Evolutionary conservation across 1,140 invertebrate species (phyloP).

Genomic region (Drosophila sulfurigaster): DNA sequence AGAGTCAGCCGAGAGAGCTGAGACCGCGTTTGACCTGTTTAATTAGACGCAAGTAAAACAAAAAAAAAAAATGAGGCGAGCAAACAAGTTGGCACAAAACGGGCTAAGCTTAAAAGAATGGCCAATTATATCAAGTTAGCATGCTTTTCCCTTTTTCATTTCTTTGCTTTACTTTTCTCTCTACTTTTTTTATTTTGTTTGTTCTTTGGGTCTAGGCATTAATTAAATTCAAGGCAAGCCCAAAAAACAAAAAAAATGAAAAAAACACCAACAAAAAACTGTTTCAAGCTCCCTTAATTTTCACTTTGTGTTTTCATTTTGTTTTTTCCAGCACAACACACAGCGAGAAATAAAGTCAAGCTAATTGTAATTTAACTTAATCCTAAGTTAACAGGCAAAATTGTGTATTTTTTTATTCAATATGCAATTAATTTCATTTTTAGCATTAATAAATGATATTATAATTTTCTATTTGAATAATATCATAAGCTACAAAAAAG

Average conservation of each 20-base stretch:
- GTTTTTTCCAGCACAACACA: no score
- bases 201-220: slow-evolving; percentile 37
- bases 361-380: no score
- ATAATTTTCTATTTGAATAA: no score
- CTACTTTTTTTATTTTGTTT: neutral
- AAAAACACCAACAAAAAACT: neutral
- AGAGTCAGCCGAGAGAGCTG: slow-evolving; percentile 28
- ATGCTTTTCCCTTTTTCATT: slow-evolving; percentile 25
- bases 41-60: slow-evolving; percentile 58
- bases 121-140: slow-evolving; percentile 73
- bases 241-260: neutral
- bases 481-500: no score
- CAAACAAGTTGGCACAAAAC: slow-evolving; percentile 40
- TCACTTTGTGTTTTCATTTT: slow-evolving; percentile 20
- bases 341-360: no score
- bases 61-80: slow-evolving; percentile 28
- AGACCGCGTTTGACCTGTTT: slow-evolving; percentile 69
- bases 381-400: no score
- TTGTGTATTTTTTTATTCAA: no score
- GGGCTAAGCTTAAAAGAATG: slow-evolving; percentile 77
- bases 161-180: neutral
- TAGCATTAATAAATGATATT: no score
- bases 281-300: slow-evolving; percentile 25
- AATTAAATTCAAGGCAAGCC: slow-evolving; percentile 69
- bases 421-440: no score